Conservation (phyloP, 2,113 vertebrate genomes). For the Aptenodytes patagonicus region DNA sequence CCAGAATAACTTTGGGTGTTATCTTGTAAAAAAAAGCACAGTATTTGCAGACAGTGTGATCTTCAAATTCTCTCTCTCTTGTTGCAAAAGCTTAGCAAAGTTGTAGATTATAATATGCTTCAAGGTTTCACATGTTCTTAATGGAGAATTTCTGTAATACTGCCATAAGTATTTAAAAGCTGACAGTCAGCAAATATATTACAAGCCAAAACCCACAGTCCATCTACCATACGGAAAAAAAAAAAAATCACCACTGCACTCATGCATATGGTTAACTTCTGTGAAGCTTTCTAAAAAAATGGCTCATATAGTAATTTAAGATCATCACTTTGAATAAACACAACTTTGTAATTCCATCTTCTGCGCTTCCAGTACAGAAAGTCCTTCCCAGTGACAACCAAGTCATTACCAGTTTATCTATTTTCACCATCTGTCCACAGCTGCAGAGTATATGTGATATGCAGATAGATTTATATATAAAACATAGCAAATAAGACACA, state of each 20-base stretch:
- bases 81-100: background rate
- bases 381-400: background rate
- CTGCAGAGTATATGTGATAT: background rate
- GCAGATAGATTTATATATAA: background rate
- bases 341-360: background rate
- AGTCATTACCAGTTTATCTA: background rate
- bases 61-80: background rate
- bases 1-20: background rate
- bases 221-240: background rate
- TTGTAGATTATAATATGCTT: background rate
- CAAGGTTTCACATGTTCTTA: background rate
- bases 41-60: background rate
- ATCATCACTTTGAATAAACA: background rate
- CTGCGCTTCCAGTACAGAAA: background rate
- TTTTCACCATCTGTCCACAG: background rate
- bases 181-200: background rate
- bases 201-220: background rate
- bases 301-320: background rate
- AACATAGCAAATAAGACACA: background rate
- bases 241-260: background rate
- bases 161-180: background rate
- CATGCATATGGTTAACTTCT: background rate
- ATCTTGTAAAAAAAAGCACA: background rate
- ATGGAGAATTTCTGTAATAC: background rate
- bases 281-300: background rate